Conservation (phyloP, 2,888 invertebrate species). For the Machimus rusticus region DNA sequence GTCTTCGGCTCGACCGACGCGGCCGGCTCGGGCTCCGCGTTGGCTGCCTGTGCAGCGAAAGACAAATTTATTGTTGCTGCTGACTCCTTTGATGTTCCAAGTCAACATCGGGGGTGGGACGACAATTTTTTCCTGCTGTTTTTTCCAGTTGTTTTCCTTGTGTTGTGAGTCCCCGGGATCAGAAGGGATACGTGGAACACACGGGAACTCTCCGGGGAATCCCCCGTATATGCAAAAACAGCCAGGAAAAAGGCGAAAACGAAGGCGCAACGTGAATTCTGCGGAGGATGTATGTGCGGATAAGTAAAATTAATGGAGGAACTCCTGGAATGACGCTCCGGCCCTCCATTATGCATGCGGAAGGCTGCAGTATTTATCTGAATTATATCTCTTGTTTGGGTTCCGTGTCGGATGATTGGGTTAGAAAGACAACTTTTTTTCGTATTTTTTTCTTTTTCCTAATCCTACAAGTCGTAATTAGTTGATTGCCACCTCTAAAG, state of each 20-base stretch:
- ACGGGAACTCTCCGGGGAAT: neutral
- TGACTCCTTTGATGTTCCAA: neutral
- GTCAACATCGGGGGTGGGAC: neutral
- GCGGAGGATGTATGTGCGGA: slow-evolving; percentile 48
- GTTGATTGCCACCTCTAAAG: neutral
- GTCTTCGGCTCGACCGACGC: neutral
- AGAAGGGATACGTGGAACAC: slow-evolving; percentile 25
- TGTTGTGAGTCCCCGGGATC: neutral
- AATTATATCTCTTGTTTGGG: slow-evolving; percentile 18
- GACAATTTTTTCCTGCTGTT: neutral
- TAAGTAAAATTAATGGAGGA: slow-evolving; percentile 51
- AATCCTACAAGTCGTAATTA: neutral
- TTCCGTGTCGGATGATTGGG: neutral
- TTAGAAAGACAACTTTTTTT: neutral
- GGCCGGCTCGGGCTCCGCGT: neutral
- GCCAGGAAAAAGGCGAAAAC: slow-evolving; percentile 8
- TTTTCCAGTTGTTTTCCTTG: neutral
- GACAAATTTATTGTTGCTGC: slow-evolving; percentile 39
- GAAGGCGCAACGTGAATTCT: slow-evolving; percentile 11
- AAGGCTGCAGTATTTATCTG: slow-evolving; percentile 19
- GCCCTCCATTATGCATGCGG: slow-evolving; percentile 14
- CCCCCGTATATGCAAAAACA: neutral
- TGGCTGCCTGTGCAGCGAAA: neutral
- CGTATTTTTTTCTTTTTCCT: neutral
- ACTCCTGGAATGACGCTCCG: slow-evolving; percentile 22